Percentiles rank a stretch among this genome's conserved stretches.
Conservation (phyloP, 1,140 invertebrate genomes). For the Euschistus heros region DNA sequence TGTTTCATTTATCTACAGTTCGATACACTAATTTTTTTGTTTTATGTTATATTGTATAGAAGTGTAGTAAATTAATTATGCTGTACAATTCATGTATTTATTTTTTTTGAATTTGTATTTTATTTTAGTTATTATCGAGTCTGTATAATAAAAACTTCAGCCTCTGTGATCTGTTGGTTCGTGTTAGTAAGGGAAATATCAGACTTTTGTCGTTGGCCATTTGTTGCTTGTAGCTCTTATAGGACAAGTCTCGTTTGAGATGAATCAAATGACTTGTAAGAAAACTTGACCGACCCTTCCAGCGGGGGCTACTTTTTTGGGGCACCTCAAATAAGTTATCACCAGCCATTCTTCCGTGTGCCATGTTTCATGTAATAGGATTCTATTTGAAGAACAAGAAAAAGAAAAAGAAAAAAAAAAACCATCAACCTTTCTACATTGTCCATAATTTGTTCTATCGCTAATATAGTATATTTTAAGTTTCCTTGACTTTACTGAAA, state of each 20-base stretch:
- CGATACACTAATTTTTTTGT: too few species aligned
- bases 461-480: not conserved
- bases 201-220: too few species aligned
- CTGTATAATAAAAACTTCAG: too few species aligned
- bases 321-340: not conserved
- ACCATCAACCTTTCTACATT: not conserved
- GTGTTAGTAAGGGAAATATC: not conserved
- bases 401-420: not conserved
- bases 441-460: too few species aligned
- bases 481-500: conserved; percentile 2
- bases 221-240: conserved; percentile 5
- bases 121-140: too few species aligned
- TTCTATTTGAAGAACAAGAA: not conserved
- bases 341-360: conserved; percentile 8
- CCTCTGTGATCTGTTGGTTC: not conserved
- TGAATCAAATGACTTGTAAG: conserved; percentile 14
- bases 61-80: too few species aligned
- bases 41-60: too few species aligned
- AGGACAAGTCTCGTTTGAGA: conserved; percentile 17
- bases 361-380: not conserved
- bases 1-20: too few species aligned
- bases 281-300: conserved; percentile 10
- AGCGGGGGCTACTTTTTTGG: not conserved
- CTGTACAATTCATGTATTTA: too few species aligned
- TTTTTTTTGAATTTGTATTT: too few species aligned